Evolutionary conservation across 2,797 vertebrate species (phyloP).

Genomic region (Hybognathus amarus): DNA sequence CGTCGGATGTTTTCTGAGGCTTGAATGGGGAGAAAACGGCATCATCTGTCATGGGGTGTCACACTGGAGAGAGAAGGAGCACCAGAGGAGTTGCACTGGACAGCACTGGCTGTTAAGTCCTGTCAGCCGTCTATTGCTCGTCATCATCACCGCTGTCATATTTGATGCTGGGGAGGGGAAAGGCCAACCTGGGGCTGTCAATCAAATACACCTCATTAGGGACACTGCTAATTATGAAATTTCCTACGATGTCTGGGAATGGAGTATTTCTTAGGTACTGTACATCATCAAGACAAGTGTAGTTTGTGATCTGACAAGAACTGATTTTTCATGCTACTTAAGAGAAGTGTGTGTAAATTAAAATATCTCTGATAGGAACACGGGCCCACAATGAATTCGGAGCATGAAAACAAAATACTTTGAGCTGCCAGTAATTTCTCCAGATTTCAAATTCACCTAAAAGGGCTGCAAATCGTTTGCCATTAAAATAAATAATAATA

Average conservation of each 20-base stretch:
- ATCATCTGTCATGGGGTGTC: slow-evolving; percentile 60
- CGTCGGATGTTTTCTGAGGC: slow-evolving; percentile 26
- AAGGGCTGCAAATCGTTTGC: background rate
- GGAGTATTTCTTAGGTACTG: slow-evolving; percentile 57
- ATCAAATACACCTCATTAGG: slow-evolving; percentile 83
- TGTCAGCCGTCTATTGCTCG: slow-evolving; percentile 78
- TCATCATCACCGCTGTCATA: slow-evolving; percentile 82
- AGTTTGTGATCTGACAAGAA: slow-evolving; percentile 17
- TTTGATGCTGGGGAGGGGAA: slow-evolving; percentile 79
- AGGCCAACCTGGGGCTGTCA: slow-evolving; percentile 79
- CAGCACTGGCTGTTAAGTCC: slow-evolving; percentile 70
- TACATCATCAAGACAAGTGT: slow-evolving; percentile 7
- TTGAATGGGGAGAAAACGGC: slow-evolving; percentile 51
- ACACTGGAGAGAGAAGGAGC: slow-evolving; percentile 52
- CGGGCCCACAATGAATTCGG: background rate
- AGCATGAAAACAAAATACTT: background rate
- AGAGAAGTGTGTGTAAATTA: background rate
- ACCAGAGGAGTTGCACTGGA: slow-evolving; percentile 59
- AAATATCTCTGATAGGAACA: background rate
- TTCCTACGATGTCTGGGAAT: slow-evolving; percentile 56
- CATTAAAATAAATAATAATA: background rate
- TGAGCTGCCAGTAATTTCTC: background rate
- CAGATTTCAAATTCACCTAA: background rate
- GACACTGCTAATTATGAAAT: slow-evolving; percentile 77
- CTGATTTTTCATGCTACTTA: background rate